These are phyloP conservation scores for Phyllotreta striolata DNA, from an alignment of 2,888 invertebrate genomes.

Conservation along the genomic window DNA sequence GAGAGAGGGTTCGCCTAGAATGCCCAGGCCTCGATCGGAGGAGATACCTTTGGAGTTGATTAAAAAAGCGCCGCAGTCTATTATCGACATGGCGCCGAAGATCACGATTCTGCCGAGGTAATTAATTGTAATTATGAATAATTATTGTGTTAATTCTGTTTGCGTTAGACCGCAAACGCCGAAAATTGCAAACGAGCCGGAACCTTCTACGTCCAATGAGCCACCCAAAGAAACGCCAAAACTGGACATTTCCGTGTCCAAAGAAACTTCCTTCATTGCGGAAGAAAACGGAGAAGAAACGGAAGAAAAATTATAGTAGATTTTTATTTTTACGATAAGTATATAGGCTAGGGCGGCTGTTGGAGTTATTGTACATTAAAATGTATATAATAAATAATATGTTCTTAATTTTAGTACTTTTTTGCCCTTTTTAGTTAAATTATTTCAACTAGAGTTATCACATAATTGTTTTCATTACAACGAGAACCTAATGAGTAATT, in stretches of 20 bases:
- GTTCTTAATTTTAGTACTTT: background rate
- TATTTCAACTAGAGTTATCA: too few relatives aligned
- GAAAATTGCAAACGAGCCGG: constrained; percentile 44
- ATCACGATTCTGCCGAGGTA: constrained; percentile 59
- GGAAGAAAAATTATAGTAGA: constrained; percentile 24
- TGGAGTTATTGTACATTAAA: constrained; percentile 22
- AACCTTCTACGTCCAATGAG: constrained; percentile 38
- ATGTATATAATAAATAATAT: constrained; percentile 26
- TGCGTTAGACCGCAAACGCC: constrained; percentile 59
- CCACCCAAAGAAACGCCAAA: constrained; percentile 41
- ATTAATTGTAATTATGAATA: constrained; percentile 5
- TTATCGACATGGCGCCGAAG: constrained; percentile 60
- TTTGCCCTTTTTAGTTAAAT: background rate
- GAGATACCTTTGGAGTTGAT: constrained; percentile 86
- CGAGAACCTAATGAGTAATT: constrained; percentile 71
- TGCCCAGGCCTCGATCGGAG: constrained; percentile 78
- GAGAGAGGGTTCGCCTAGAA: constrained; percentile 75
- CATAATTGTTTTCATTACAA: constrained; percentile 57
- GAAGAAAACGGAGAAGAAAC: constrained; percentile 60
- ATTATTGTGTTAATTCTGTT: constrained; percentile 3
- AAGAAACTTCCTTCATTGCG: constrained; percentile 83
- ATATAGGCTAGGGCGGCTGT: constrained; percentile 14
- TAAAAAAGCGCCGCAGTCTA: constrained; percentile 66
- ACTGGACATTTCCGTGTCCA: constrained; percentile 61
- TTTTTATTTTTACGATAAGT: constrained; percentile 21